A percentile compares a stretch with the other conserved stretches of the same genome.
Conservation (phyloP, 1,140 invertebrate genomes). For the Drosophila eugracilis region DNA sequence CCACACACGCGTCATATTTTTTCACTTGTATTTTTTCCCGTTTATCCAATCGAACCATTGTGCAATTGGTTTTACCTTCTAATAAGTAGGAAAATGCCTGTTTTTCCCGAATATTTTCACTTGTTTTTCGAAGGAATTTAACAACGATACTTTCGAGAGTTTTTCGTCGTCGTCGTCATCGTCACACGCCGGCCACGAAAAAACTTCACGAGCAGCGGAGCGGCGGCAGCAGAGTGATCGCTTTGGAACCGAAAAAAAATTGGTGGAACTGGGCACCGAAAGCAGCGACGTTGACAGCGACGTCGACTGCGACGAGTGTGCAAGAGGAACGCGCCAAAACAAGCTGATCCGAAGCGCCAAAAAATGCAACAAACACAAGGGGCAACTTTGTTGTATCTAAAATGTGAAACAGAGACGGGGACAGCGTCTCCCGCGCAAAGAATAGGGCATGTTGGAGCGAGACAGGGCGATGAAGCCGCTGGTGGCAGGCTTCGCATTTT, state of each 20-base stretch:
- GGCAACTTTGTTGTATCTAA: constrained; percentile 37
- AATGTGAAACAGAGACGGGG: constrained; percentile 16
- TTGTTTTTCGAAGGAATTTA: constrained; percentile 40
- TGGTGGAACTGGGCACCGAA: constrained; percentile 40
- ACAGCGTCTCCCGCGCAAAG: constrained; percentile 50
- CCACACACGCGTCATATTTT: constrained; percentile 63
- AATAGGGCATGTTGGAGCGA: constrained; percentile 26
- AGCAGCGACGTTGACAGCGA: constrained; percentile 23
- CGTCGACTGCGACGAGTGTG: constrained; percentile 49
- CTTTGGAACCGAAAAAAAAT: constrained; percentile 32
- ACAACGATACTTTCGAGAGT: constrained; percentile 36
- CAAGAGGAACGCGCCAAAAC: constrained; percentile 68
- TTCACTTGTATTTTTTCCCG: constrained; percentile 12
- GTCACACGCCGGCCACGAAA: constrained; percentile 71
- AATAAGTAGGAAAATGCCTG: constrained; percentile 16
- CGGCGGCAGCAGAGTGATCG: constrained; percentile 55
- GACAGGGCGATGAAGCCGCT: constrained; percentile 30
- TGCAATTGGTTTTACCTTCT: constrained; percentile 52
- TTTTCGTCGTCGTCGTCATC: constrained; percentile 57
- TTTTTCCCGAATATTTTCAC: constrained; percentile 2
- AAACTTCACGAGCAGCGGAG: constrained; percentile 57
- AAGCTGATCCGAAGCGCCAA: constrained; percentile 63
- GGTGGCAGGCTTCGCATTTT: constrained; percentile 51
- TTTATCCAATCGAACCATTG: constrained; percentile 15
- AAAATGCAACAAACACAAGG: constrained; percentile 67